phyloP scores from a whole-genome alignment of 2,888 invertebrate genomes.

The Biston stratarius region DNA sequence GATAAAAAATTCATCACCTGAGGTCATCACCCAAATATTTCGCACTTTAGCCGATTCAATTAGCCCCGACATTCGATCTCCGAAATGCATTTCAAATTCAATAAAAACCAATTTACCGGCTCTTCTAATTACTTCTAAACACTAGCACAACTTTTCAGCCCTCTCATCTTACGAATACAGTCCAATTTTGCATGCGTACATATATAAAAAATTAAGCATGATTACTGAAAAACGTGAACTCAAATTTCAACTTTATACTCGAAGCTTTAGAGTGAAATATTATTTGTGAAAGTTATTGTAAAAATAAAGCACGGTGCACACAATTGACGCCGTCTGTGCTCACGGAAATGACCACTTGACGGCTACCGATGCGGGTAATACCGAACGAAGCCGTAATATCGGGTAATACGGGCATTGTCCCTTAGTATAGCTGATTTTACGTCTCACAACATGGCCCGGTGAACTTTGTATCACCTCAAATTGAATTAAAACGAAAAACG shows the following conservation, averaged over 20 bases:
- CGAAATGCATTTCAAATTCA: slow-evolving; percentile 54
- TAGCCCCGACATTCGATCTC: slow-evolving; percentile 39
- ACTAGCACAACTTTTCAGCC: neutral
- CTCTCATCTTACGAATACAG: slow-evolving; percentile 2
- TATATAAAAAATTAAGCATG: slow-evolving; percentile 57
- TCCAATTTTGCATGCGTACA: slow-evolving; percentile 13
- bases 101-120: slow-evolving; percentile 47
- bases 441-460: neutral
- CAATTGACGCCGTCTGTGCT: slow-evolving; percentile 68
- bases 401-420: slow-evolving; percentile 27
- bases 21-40: slow-evolving; percentile 36
- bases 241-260: slow-evolving; percentile 32
- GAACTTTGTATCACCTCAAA: too few relatives aligned
- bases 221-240: neutral
- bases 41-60: slow-evolving; percentile 28
- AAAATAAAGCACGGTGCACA: slow-evolving; percentile 63
- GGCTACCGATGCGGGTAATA: slow-evolving; percentile 65
- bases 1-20: too few relatives aligned
- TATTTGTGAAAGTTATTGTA: slow-evolving; percentile 23
- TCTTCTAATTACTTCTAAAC: slow-evolving; percentile 47
- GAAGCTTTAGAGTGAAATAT: slow-evolving; percentile 23
- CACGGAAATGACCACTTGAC: slow-evolving; percentile 71
- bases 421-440: slow-evolving; percentile 22
- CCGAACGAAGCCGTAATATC: slow-evolving; percentile 16
- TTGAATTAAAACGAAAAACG: too few relatives aligned